phyloP scores from a whole-genome alignment of 2,888 invertebrate species.

The Heliconius erato region DNA sequence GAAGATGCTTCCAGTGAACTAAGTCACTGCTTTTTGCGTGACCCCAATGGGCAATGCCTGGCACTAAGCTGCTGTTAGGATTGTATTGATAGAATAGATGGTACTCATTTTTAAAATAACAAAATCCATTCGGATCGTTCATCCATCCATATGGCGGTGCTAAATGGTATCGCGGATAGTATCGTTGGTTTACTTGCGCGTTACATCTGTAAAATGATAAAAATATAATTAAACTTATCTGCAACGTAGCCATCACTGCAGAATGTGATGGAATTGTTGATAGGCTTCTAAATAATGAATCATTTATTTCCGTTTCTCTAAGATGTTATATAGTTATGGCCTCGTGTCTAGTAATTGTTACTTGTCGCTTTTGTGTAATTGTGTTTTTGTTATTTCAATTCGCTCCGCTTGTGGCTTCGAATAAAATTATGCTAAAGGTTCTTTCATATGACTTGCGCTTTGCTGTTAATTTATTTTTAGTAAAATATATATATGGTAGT shows the following conservation, averaged over 20 bases:
- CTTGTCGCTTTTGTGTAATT: background rate
- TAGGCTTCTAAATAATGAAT: slow-evolving; percentile 5
- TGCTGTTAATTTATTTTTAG: background rate
- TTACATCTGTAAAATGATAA: slow-evolving; percentile 54
- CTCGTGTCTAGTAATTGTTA: background rate
- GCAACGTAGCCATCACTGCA: slow-evolving; percentile 22
- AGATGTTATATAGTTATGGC: slow-evolving; percentile 22
- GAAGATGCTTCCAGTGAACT: slow-evolving; percentile 77
- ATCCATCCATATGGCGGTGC: slow-evolving; percentile 79
- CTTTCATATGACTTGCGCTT: slow-evolving; percentile 11
- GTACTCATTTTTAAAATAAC: slow-evolving; percentile 68
- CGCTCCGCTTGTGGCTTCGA: background rate
- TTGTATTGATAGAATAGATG: slow-evolving; percentile 84
- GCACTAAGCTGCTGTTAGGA: slow-evolving; percentile 67
- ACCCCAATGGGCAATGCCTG: slow-evolving; percentile 81
- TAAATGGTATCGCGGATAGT: slow-evolving; percentile 71
- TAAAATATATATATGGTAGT: no score
- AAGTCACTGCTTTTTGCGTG: slow-evolving; percentile 80
- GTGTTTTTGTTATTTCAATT: slow-evolving; percentile 23
- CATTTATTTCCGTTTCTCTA: slow-evolving; percentile 1
- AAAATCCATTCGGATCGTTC: slow-evolving; percentile 86
- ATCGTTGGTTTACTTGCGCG: slow-evolving; percentile 55
- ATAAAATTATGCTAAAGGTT: background rate
- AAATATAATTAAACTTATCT: slow-evolving; percentile 49
- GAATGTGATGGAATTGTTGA: background rate